phyloP scores from a whole-genome alignment of 2,888 invertebrate genomes.

The Hedya salicella region DNA sequence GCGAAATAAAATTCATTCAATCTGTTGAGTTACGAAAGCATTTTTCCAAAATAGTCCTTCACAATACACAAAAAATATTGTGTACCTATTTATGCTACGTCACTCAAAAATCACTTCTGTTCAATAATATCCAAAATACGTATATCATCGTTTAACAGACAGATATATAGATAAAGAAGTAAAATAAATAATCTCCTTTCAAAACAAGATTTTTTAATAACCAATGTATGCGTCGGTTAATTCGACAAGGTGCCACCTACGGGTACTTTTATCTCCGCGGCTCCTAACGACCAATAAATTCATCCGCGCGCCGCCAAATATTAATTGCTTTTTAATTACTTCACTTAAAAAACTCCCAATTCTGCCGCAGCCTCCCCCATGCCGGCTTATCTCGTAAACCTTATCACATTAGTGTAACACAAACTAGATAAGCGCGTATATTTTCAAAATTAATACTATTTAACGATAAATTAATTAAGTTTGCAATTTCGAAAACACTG shows the following conservation, averaged over 20 bases:
- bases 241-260: not conserved
- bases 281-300: conserved; percentile 33
- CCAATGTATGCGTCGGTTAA: too few relatives aligned
- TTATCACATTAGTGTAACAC: not conserved
- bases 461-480: not conserved
- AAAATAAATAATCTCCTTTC: too few relatives aligned
- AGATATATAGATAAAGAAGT: too few relatives aligned
- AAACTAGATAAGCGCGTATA: not conserved
- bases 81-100: too few relatives aligned
- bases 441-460: not conserved
- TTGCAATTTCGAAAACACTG: not conserved
- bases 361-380: not conserved
- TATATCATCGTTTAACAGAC: too few relatives aligned
- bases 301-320: conserved; percentile 10
- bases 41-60: too few relatives aligned
- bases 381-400: not conserved
- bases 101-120: too few relatives aligned
- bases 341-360: conserved; percentile 27
- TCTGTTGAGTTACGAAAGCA: too few relatives aligned
- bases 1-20: too few relatives aligned
- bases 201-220: too few relatives aligned
- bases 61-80: too few relatives aligned
- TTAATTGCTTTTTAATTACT: conserved; percentile 41
- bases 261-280: not conserved
- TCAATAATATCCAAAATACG: too few relatives aligned